phyloP scores from a whole-genome alignment of 2,888 invertebrate species.

The Melieria crassipennis region DNA sequence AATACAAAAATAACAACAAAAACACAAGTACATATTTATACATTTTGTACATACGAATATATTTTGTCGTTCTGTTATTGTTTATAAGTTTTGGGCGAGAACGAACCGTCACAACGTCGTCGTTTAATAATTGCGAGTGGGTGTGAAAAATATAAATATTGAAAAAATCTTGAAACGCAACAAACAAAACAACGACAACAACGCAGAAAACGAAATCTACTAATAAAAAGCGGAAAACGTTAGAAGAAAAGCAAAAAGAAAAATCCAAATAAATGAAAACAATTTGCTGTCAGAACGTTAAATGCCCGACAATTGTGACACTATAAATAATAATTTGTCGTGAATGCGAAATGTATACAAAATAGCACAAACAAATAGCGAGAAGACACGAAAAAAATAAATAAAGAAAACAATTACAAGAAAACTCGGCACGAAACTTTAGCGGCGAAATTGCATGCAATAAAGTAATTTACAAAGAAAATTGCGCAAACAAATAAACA shows the following conservation, averaged over 20 bases:
- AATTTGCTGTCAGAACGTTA: slow-evolving; percentile 1
- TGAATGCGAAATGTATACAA: neutral
- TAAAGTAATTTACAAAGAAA: neutral
- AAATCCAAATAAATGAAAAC: neutral
- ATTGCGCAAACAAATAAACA: neutral
- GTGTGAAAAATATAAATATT: neutral
- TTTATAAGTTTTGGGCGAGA: too few relatives aligned
- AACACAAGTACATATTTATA: too few relatives aligned
- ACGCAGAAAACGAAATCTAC: neutral
- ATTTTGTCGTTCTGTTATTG: too few relatives aligned
- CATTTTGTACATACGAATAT: too few relatives aligned
- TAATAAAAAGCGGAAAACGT: neutral
- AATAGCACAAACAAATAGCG: neutral
- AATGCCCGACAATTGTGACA: slow-evolving; percentile 29
- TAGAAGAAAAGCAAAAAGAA: neutral
- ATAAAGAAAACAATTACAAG: slow-evolving; percentile 1
- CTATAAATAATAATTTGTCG: slow-evolving; percentile 28
- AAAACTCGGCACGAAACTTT: neutral
- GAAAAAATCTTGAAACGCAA: neutral
- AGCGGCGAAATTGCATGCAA: neutral
- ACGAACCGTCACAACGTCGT: too few relatives aligned
- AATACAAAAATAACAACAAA: too few relatives aligned
- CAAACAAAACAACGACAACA: neutral
- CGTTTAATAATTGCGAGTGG: too few relatives aligned
- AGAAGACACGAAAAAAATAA: neutral